Conservation (phyloP, 2,113 vertebrate genomes). For the Orthonyx spaldingii region DNA sequence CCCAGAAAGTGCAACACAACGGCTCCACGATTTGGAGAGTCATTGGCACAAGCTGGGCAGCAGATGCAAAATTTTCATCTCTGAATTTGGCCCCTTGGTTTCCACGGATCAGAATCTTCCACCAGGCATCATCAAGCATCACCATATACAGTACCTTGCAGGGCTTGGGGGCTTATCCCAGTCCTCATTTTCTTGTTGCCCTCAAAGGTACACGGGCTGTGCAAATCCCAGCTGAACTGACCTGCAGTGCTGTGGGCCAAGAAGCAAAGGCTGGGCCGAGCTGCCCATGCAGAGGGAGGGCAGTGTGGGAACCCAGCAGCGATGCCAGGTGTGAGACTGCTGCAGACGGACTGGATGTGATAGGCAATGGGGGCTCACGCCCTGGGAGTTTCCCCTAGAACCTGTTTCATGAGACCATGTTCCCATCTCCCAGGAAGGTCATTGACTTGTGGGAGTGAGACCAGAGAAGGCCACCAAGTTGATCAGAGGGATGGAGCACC, state of each 20-base stretch:
- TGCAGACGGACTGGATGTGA: fast-evolving
- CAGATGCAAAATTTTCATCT: fast-evolving
- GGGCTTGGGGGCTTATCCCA: background rate
- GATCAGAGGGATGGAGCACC: background rate
- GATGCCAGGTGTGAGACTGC: fast-evolving
- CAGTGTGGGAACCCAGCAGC: fast-evolving
- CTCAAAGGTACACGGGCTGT: fast-evolving
- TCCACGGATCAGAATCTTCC: background rate
- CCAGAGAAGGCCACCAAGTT: background rate
- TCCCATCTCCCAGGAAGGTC: background rate
- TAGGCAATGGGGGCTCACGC: fast-evolving
- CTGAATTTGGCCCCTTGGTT: background rate
- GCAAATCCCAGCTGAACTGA: background rate
- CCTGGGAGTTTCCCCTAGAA: background rate
- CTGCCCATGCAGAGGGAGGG: fast-evolving
- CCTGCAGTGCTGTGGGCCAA: fast-evolving
- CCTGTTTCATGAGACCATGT: fast-evolving
- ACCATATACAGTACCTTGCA: fast-evolving
- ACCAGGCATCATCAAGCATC: fast-evolving
- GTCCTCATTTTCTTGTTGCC: background rate
- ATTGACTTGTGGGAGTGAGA: background rate
- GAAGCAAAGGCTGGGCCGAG: fast-evolving
- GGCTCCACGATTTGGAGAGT: fast-evolving
- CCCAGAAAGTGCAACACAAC: background rate
- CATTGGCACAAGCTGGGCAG: fast-evolving